phyloP scores from a whole-genome alignment of 2,797 vertebrate genomes.

The Anguilla megastoma region DNA sequence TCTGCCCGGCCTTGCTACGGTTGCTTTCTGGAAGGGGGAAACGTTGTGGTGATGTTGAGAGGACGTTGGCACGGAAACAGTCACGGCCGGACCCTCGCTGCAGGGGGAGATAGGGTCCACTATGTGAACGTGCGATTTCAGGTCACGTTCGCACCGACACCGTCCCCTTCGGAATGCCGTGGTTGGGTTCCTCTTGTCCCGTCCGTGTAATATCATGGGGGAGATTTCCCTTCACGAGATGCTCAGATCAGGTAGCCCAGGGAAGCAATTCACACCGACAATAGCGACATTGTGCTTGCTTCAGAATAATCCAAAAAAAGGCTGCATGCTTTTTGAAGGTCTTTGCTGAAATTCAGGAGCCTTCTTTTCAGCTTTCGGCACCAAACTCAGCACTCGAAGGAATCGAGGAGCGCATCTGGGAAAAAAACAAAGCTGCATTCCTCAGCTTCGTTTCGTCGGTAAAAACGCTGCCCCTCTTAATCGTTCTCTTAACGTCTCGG shows the following conservation, averaged over 20 bases:
- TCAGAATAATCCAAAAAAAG: constrained; percentile 14
- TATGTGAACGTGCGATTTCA: background rate
- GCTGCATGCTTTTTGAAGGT: background rate
- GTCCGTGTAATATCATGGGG: background rate
- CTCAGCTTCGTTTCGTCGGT: background rate
- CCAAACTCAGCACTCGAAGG: background rate
- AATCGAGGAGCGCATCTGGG: background rate
- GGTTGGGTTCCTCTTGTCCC: background rate
- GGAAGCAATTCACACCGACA: background rate
- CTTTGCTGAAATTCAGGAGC: background rate
- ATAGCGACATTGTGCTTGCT: constrained; percentile 4
- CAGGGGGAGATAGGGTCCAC: background rate
- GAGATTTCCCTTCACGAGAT: background rate
- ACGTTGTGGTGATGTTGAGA: background rate
- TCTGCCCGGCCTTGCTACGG: background rate
- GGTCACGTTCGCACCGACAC: background rate
- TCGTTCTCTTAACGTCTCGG: background rate
- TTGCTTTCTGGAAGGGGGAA: background rate
- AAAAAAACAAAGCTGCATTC: background rate
- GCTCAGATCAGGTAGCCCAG: background rate
- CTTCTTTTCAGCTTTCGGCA: background rate
- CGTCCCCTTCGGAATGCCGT: background rate
- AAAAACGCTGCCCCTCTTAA: background rate
- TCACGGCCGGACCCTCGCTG: background rate
- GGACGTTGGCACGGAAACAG: background rate